Base-by-base conservation (phyloP, 2,888 invertebrate species). In the Aplocera efformata region DNA sequence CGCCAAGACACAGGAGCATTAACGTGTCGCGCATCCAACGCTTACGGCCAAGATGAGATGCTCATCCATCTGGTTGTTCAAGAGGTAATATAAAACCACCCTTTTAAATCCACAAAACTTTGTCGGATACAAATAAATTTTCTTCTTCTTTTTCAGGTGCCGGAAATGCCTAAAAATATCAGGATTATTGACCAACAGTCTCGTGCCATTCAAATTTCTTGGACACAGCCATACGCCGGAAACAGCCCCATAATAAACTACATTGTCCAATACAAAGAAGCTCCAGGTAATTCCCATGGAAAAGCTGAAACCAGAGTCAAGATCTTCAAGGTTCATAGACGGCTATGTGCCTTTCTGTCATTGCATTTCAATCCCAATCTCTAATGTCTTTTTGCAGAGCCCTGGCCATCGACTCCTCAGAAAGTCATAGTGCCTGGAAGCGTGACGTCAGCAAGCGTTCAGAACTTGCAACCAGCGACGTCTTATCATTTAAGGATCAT, bases 1-100 rank as follows among this genome's bases (percentile, higher is more conserved):
- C 89, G 97, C 43, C 94, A 95, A 67, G 97, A 98, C 81, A 96
- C 97, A 0, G 97, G 96, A 6, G 92, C 94, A 35, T 93, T 97
- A 72, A 93, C 95, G 34, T 98, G 98, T 74, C 91, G 93, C 48
- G 96, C 96, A 0, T 93, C 94, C 58, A 98, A 98, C 79, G 91
- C 94, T 32, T 98, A 95, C 68, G 98, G 98, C 6, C 93, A 94
- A 59, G 97, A 97, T 65, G 94, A 96, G 76, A 95, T 96, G 92
- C 93, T 94, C 35, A 95, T 97, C 72, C 95, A 96, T 69, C 90
- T 98, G 46, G 94, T 96, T 34, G 95, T 98, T 17, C 96, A 97
- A 89, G 89, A 89, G 94, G 96, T 95, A 83, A 48, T 40, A 29
- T 34, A 28, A 40, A 33, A 24, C 17, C 17, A 32, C 33, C 24